Evolutionary conservation across 37 sponge, comb jelly and placozoan species (phyloP), one percentile per base, ranked within the genome.

Genomic region (Ephydatia muelleri): DNA sequence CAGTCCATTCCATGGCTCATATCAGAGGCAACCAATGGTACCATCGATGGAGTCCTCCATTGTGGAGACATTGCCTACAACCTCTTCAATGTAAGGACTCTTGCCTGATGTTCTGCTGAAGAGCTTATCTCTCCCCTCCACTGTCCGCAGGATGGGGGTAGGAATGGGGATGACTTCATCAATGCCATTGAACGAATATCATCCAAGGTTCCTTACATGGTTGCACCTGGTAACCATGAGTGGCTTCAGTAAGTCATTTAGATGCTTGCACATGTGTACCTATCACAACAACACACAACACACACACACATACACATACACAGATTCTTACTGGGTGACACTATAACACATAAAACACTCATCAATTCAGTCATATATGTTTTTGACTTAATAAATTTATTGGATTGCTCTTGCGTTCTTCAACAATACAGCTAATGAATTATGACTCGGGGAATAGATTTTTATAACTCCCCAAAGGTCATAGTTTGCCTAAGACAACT

Each of bases 161-260:
- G 48, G 76, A 31, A 21, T 21, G 90, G 90, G 13, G 90, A 90
- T 72, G 75, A 80, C 37, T 90, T 85, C 71, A 90, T 90, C 86
- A 85, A 81, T 37, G 21, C 35, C 70, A 34, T 90, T 31, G 68
- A 90, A 49, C 38, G 26, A 21, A 38, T 90, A 43, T 43, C 86
- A 32, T 49, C 86, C 25, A 57, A 68, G 25, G 27, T 90, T 2
- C 90, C 90, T n/a, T 90, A 90, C 70, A 90, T 90, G 90, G 71
- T 78, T 0, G 30, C 40, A 23, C 85, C 85, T 49, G 90, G 90
- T 9, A 90, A 90, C 38, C 90, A 85, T 34, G 90, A 84, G 32
- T 49, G 34, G 29, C 67, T 25, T 27, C 69, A 80, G 85, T 84
- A 49, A 79, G 82, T 75, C 64, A 28, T 5, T 5, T 75, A 75